phyloP scores from a whole-genome alignment of 1,140 invertebrate genomes.

The Pseudobourletiella spinata region DNA sequence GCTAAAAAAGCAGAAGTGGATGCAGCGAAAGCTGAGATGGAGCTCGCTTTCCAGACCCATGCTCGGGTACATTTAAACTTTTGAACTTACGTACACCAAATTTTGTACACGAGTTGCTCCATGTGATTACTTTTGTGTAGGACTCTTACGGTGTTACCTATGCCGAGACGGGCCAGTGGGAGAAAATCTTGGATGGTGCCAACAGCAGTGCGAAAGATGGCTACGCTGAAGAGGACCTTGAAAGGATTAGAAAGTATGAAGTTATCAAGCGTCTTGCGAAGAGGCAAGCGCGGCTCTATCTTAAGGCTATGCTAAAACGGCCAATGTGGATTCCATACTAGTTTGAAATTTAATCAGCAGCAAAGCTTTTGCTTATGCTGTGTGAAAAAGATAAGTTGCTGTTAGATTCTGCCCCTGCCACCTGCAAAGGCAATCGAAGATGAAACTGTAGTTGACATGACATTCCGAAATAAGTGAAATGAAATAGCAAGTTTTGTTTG shows the following conservation, averaged over 20 bases:
- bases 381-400: neutral
- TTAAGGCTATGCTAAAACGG: neutral
- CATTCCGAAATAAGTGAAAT: neutral
- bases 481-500: no score
- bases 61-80: neutral
- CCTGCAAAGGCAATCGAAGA: no score
- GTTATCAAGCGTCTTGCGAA: neutral
- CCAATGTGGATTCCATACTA: slow-evolving; percentile 2
- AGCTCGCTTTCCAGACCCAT: slow-evolving; percentile 2
- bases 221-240: neutral
- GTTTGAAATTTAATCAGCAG: neutral
- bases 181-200: no score
- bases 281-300: neutral
- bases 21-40: neutral
- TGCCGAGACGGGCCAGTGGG: no score
- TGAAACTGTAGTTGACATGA: neutral
- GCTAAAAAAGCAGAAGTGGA: neutral
- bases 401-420: no score
- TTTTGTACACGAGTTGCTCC: no score
- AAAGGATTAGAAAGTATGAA: neutral
- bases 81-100: no score
- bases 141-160: no score
- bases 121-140: no score
- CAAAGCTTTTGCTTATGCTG: neutral
- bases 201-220: no score